Evolutionary conservation across 2,113 vertebrate species (phyloP).

Genomic region (Arenaria interpres): DNA sequence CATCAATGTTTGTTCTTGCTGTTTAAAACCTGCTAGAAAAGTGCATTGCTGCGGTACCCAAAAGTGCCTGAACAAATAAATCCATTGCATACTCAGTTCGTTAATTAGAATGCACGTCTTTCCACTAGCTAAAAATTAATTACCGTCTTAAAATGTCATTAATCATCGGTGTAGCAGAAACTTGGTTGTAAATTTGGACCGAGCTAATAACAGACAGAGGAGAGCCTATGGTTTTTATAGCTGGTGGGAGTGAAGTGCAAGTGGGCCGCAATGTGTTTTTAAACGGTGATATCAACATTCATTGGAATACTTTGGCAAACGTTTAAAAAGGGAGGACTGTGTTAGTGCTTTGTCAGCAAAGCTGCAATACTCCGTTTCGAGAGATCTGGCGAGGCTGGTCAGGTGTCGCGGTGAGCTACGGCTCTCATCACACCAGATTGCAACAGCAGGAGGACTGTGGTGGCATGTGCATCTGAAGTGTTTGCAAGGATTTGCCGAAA

Average conservation of each 20-base stretch:
- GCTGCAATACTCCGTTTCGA: background rate
- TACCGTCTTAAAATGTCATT: constrained; percentile 71
- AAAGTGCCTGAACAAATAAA: constrained; percentile 40
- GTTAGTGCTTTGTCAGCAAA: constrained; percentile 61
- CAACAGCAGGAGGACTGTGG: constrained; percentile 44
- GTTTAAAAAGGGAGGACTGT: background rate
- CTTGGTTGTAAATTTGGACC: constrained; percentile 55
- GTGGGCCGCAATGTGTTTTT: constrained; percentile 46
- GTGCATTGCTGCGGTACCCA: background rate
- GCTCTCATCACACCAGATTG: constrained; percentile 49
- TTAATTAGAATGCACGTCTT: constrained; percentile 71
- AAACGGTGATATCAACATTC: constrained; percentile 35
- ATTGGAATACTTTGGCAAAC: constrained; percentile 33
- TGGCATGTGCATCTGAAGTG: background rate
- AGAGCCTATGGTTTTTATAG: background rate
- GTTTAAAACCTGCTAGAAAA: constrained; percentile 26
- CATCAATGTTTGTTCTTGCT: constrained; percentile 3
- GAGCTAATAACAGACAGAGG: constrained; percentile 53
- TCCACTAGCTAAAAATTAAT: constrained; percentile 71
- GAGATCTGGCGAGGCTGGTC: constrained; percentile 15
- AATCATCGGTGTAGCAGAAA: constrained; percentile 61
- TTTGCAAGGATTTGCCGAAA: background rate
- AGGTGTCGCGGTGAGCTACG: constrained; percentile 34
- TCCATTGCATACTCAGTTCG: constrained; percentile 19
- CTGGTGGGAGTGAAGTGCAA: constrained; percentile 38